Conservation (phyloP, 2,888 invertebrate genomes). For the Desoria tigrina region DNA sequence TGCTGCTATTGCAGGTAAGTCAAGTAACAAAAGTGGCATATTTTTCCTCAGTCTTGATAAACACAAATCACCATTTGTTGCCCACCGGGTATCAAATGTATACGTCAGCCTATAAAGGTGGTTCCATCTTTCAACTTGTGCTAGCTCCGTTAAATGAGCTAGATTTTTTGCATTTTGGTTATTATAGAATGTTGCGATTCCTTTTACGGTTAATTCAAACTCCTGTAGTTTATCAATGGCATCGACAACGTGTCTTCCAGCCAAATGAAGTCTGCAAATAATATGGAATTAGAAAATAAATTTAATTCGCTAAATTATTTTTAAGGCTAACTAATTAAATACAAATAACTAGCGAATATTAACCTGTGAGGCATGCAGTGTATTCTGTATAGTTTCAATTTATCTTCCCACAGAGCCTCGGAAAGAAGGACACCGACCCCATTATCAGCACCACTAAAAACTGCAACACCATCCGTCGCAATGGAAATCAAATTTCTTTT, state of each 20-base stretch:
- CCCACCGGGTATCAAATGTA: not conserved
- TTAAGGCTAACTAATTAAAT: too few species aligned
- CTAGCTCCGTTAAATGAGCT: not conserved
- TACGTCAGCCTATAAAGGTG: not conserved
- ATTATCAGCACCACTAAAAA: not conserved
- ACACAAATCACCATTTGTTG: not conserved
- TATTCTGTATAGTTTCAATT: not conserved
- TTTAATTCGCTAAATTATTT: too few species aligned
- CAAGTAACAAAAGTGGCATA: not conserved
- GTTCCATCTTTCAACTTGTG: not conserved
- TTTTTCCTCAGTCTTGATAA: not conserved
- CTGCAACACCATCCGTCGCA: not conserved
- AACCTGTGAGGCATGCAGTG: not conserved
- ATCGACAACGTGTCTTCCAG: not conserved
- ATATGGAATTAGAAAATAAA: too few species aligned
- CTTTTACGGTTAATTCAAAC: not conserved
- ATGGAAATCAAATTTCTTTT: not conserved
- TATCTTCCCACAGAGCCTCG: not conserved
- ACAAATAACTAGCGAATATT: too few species aligned
- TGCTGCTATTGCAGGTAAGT: not conserved
- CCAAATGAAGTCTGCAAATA: not conserved
- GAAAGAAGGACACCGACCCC: not conserved
- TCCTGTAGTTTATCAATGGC: not conserved
- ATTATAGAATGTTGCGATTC: not conserved
- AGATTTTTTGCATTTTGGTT: not conserved